Percentiles rank a stretch among this genome's conserved stretches.
Evolutionary conservation across 2,888 invertebrate species (phyloP).

Genomic region (Epicampocera succincta): DNA sequence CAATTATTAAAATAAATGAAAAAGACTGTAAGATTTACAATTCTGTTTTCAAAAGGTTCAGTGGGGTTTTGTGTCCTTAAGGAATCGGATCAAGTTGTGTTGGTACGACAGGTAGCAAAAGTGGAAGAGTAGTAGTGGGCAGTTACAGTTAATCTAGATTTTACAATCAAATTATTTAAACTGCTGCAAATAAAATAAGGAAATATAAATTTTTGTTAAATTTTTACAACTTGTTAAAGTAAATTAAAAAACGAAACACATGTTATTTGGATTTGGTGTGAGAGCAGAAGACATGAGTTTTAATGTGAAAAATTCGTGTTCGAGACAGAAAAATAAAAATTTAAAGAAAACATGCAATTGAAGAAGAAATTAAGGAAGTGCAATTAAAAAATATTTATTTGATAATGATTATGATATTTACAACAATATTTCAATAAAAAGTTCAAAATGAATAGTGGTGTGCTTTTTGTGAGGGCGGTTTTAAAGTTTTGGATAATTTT

Average conservation of each 20-base stretch:
- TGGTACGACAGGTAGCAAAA: constrained; percentile 46
- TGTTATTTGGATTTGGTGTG: neutral
- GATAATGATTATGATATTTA: neutral
- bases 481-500: no score
- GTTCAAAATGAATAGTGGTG: no score
- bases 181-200: constrained; percentile 66
- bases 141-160: constrained; percentile 42
- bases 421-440: no score
- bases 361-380: neutral
- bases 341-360: no score
- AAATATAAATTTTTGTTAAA: constrained; percentile 39
- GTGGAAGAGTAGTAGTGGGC: constrained; percentile 49
- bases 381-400: neutral
- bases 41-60: neutral
- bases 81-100: constrained; percentile 41
- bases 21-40: neutral
- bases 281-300: neutral
- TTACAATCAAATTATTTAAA: constrained; percentile 61
- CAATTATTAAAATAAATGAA: neutral
- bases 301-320: neutral
- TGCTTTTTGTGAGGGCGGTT: no score
- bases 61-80: constrained; percentile 27
- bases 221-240: constrained; percentile 10
- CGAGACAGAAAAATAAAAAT: no score
- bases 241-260: neutral